Percentiles rank a stretch among this genome's conserved stretches.
phyloP scores from a whole-genome alignment of 2,888 invertebrate genomes.

The Parochlus steinenii region DNA sequence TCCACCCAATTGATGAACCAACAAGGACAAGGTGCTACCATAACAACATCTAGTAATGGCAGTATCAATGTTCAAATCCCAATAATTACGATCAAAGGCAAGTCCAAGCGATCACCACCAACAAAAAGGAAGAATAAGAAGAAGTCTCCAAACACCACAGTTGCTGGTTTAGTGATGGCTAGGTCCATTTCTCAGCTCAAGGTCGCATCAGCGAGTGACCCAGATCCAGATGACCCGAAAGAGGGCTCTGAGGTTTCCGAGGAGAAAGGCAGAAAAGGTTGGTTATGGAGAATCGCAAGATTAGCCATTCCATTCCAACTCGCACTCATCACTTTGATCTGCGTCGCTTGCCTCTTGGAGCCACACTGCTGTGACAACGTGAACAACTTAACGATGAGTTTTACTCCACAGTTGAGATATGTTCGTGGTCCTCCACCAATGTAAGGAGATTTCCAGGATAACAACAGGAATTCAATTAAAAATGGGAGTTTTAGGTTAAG shows the following conservation, averaged over 20 bases:
- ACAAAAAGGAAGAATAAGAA: constrained; percentile 8
- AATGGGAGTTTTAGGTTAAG: too few species aligned
- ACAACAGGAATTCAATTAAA: too few species aligned
- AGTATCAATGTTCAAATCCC: constrained; percentile 12
- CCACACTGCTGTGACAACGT: constrained; percentile 59
- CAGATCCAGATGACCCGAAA: constrained; percentile 18
- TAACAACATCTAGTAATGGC: too few species aligned
- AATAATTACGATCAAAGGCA: constrained; percentile 11
- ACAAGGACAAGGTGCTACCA: constrained; percentile 19
- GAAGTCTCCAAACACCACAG: constrained; percentile 2
- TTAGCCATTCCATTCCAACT: constrained; percentile 56
- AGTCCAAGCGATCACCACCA: constrained; percentile 7
- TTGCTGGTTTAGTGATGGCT: neutral
- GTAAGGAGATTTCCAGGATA: too few species aligned
- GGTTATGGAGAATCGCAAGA: constrained; percentile 49
- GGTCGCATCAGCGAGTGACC: constrained; percentile 5
- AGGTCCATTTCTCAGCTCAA: constrained; percentile 2
- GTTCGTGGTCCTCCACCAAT: constrained; percentile 61
- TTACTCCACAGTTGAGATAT: constrained; percentile 58
- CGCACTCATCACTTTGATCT: constrained; percentile 48
- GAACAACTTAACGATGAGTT: constrained; percentile 51
- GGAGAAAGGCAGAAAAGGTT: constrained; percentile 19
- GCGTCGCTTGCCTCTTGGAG: constrained; percentile 51
- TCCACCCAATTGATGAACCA: constrained; percentile 25
- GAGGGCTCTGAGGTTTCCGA: constrained; percentile 18